phyloP scores from a whole-genome alignment of 2,113 vertebrate species.

The Macaca mulatta region DNA sequence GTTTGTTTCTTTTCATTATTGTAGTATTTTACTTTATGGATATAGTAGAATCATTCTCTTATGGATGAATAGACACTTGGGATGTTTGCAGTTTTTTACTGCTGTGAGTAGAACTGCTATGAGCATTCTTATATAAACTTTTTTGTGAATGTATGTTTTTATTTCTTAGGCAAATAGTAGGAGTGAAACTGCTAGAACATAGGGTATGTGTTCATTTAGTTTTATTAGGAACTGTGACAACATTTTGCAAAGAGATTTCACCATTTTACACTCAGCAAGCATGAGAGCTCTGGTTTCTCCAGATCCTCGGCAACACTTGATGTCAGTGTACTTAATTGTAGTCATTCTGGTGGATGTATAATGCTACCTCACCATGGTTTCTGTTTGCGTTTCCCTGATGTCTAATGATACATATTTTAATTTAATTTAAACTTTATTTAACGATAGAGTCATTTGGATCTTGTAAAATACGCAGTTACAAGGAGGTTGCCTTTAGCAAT shows the following conservation, averaged over 20 bases:
- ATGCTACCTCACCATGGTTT: not conserved
- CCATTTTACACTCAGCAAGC: not conserved
- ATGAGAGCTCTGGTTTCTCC: not conserved
- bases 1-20: not conserved
- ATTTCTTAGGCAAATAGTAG: conserved; percentile 11
- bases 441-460: not conserved
- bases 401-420: not conserved
- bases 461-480: not conserved
- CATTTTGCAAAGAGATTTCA: not conserved
- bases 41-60: not conserved
- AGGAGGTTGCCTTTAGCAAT: not conserved
- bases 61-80: not conserved
- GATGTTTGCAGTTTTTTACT: not conserved
- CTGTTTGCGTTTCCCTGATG: not conserved
- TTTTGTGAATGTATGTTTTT: conserved; percentile 13
- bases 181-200: not conserved
- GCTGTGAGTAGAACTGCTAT: not conserved
- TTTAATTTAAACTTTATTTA: conserved; percentile 1
- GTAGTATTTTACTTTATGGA: not conserved
- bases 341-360: not conserved
- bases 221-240: conserved; percentile 19
- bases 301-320: not conserved
- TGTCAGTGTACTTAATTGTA: not conserved
- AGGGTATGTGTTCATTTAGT: not conserved
- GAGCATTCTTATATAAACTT: not conserved